These are phyloP conservation scores for Mythimna pallens DNA, from an alignment of 2,888 invertebrate species.

Conservation along the genomic window DNA sequence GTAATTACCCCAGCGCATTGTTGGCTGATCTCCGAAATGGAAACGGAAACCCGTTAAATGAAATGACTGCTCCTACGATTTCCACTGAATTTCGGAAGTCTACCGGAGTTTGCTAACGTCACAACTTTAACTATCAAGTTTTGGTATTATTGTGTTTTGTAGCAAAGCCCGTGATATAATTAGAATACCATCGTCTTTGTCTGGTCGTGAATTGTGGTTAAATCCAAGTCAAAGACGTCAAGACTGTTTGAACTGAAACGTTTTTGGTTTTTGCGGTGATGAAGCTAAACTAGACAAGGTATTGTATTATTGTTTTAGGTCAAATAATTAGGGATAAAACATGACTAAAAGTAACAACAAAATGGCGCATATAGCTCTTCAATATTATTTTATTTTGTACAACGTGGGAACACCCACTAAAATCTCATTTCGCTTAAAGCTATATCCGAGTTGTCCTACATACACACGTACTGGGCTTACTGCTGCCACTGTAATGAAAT, in stretches of 20 bases:
- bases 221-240: constrained; percentile 10
- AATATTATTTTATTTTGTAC: constrained; percentile 27
- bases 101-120: constrained; percentile 39
- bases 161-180: constrained; percentile 9
- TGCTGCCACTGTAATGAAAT: constrained; percentile 46
- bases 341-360: neutral
- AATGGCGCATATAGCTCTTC: neutral
- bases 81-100: constrained; percentile 50
- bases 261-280: constrained; percentile 10
- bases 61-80: constrained; percentile 66
- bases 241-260: neutral
- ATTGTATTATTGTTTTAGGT: neutral
- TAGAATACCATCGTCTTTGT: constrained; percentile 26
- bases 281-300: neutral
- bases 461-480: constrained; percentile 29
- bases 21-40: constrained; percentile 74
- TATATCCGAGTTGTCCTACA: constrained; percentile 22
- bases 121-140: constrained; percentile 44
- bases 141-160: constrained; percentile 43
- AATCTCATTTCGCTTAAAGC: constrained; percentile 51
- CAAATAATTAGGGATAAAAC: neutral
- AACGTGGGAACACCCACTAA: constrained; percentile 19
- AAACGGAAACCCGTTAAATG: constrained; percentile 73
- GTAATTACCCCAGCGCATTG: constrained; percentile 78
- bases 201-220: constrained; percentile 25